Conservation (phyloP, 2,113 vertebrate genomes). For the Cisticola juncidis region DNA sequence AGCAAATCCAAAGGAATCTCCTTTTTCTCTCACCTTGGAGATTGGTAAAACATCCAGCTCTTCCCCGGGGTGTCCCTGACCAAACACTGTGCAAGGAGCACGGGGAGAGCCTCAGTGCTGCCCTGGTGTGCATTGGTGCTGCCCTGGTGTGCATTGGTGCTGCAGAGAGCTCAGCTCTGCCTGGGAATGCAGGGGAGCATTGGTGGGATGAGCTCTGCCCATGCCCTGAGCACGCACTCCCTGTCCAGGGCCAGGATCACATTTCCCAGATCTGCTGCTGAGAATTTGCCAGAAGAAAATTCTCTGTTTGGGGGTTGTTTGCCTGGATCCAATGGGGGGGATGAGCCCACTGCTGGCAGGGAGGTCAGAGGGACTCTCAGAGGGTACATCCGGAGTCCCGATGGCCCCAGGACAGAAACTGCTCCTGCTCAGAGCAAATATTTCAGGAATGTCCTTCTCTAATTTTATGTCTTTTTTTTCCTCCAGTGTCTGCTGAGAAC, state of each 20-base stretch:
- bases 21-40: not conserved
- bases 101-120: too few species aligned
- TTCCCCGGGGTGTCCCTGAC: not conserved
- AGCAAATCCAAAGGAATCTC: not conserved
- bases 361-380: not conserved
- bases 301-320: accelerated
- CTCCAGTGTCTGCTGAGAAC: constrained; percentile 80
- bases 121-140: accelerated
- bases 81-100: accelerated
- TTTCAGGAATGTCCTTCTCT: constrained; percentile 6
- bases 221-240: not conserved
- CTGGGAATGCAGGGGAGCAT: accelerated
- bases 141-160: accelerated
- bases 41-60: accelerated
- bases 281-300: not conserved
- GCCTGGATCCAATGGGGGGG: not conserved
- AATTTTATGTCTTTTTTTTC: not conserved
- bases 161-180: not conserved
- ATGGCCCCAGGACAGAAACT: not conserved
- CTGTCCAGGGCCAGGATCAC: not conserved
- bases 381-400: not conserved
- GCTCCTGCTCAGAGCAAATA: not conserved
- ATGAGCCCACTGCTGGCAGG: not conserved
- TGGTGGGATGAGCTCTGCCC: not conserved
- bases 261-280: not conserved